Percentiles rank a stretch among this genome's conserved stretches.
Conservation (phyloP, 2,888 invertebrate genomes). For the Limnephilus lunatus region DNA sequence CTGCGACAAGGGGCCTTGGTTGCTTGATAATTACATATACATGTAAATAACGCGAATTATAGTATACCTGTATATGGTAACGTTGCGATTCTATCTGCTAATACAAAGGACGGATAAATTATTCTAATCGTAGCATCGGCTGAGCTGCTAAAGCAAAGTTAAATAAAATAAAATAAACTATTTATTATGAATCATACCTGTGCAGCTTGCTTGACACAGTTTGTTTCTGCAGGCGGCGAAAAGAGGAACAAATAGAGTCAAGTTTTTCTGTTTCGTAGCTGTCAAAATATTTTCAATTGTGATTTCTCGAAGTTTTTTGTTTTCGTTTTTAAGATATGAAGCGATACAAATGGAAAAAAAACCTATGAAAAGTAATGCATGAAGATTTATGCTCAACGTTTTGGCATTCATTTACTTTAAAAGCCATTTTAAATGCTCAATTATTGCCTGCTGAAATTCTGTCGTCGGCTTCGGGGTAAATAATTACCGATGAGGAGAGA, state of each 20-base stretch:
- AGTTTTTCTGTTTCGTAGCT: neutral
- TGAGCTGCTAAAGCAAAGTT: neutral
- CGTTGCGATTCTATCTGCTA: neutral
- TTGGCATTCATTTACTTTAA: neutral
- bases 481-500: too few relatives aligned
- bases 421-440: neutral
- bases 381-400: neutral
- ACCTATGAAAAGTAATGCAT: neutral
- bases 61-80: neutral
- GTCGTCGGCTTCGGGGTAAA: too few relatives aligned
- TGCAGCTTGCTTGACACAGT: neutral
- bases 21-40: slow-evolving; percentile 8
- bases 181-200: neutral
- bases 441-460: neutral
- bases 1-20: slow-evolving; percentile 48
- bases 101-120: slow-evolving; percentile 2
- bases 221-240: neutral
- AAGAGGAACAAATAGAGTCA: neutral
- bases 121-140: neutral
- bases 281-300: neutral
- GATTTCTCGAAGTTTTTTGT: neutral
- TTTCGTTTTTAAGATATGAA: neutral
- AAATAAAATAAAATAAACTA: too few relatives aligned
- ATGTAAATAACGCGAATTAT: neutral
- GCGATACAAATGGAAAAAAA: neutral